Percentiles rank a stretch among this genome's conserved stretches.
Conservation (phyloP, 2,797 vertebrate species). For the Menidia menidia region DNA sequence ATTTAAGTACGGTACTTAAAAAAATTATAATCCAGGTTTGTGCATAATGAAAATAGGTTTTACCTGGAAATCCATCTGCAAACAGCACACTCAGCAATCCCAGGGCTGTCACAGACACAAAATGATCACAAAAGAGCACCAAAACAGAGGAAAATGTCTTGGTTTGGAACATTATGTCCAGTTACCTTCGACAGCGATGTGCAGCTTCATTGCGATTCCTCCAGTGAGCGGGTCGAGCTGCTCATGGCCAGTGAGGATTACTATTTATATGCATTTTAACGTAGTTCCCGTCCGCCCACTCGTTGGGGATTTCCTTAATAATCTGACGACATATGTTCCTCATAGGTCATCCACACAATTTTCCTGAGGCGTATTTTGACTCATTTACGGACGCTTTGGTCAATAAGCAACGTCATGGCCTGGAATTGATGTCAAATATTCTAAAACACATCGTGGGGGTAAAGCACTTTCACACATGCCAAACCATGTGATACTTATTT, state of each 20-base stretch:
- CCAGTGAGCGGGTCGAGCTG: neutral
- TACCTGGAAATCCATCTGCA: slow-evolving; percentile 67
- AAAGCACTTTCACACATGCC: slow-evolving; percentile 21
- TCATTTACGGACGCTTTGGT: neutral
- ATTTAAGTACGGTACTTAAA: slow-evolving; percentile 6
- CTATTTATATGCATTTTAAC: slow-evolving; percentile 41
- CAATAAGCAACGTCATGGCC: neutral
- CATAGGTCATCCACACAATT: neutral
- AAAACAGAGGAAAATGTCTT: neutral
- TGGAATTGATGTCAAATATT: neutral
- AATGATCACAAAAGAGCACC: neutral
- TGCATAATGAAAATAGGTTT: neutral
- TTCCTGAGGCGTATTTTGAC: neutral
- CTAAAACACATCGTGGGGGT: neutral
- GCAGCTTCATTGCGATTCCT: slow-evolving; percentile 56
- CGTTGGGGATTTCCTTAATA: slow-evolving; percentile 47
- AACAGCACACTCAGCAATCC: slow-evolving; percentile 51
- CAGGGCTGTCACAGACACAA: slow-evolving; percentile 52
- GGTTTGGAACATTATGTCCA: neutral
- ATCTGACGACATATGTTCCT: neutral
- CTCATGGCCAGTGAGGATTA: neutral
- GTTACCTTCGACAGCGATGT: slow-evolving; percentile 62
- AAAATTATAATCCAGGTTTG: neutral
- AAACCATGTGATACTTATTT: slow-evolving; percentile 65
- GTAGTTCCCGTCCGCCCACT: slow-evolving; percentile 51